Conservation (phyloP, 2,888 invertebrate genomes). For the Parasteatoda lunata region DNA sequence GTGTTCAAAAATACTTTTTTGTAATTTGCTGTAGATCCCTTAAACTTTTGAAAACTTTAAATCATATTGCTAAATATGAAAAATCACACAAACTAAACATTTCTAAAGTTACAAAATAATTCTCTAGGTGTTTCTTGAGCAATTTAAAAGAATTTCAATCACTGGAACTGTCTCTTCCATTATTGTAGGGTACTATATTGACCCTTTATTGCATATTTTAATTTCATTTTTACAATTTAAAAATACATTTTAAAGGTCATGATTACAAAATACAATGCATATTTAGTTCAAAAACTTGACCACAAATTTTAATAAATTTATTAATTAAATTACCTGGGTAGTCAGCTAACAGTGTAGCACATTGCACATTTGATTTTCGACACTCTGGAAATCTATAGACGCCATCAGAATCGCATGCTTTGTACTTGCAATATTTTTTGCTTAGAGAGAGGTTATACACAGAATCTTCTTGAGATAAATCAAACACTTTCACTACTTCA, state of each 20-base stretch:
- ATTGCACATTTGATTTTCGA: constrained; percentile 70
- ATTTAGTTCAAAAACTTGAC: neutral
- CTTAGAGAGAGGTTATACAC: neutral
- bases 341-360: constrained; percentile 76
- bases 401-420: constrained; percentile 77
- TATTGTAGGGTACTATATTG: no score
- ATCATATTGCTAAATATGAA: no score
- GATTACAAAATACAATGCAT: no score
- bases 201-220: neutral
- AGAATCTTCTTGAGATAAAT: constrained; percentile 72
- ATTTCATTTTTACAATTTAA: neutral
- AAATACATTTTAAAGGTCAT: no score
- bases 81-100: no score
- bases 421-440: constrained; percentile 75
- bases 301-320: neutral
- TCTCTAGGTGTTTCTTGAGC: no score
- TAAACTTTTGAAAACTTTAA: no score
- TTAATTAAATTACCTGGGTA: constrained; percentile 74
- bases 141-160: no score
- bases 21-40: no score
- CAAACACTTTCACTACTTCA: constrained; percentile 77
- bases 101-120: no score
- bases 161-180: no score
- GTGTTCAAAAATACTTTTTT: no score
- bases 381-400: constrained; percentile 80